phyloP scores from a whole-genome alignment of 2,797 vertebrate species.

The Morus bassanus region DNA sequence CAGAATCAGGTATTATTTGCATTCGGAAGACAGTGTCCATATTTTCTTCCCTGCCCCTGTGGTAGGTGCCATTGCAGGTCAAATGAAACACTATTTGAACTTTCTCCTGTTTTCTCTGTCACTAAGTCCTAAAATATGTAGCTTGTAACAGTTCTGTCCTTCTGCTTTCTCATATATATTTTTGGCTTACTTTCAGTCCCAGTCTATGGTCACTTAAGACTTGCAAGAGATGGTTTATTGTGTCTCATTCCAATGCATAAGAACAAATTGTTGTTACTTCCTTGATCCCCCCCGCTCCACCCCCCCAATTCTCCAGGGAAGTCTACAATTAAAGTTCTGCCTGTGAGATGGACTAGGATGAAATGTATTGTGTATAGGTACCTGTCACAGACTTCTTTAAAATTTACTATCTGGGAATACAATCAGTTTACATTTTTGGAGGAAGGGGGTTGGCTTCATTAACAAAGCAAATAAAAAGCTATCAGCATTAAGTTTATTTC shows the following conservation, averaged over 20 bases:
- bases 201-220: neutral
- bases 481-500: neutral
- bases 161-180: neutral
- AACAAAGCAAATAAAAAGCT: neutral
- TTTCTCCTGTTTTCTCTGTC: neutral
- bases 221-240: neutral
- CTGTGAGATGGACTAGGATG: neutral
- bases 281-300: neutral
- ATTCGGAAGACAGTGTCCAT: rapidly evolving
- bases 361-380: neutral
- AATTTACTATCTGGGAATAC: neutral
- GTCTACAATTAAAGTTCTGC: neutral
- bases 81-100: neutral
- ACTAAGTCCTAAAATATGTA: neutral
- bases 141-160: neutral
- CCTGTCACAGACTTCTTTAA: neutral
- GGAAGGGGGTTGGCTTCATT: neutral
- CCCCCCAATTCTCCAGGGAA: neutral
- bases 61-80: neutral
- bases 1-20: neutral
- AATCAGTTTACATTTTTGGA: neutral
- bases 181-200: neutral
- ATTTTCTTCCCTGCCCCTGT: neutral
- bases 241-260: neutral
- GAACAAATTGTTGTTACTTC: neutral